phyloP scores from a whole-genome alignment of 2,797 vertebrate species.

The Arrhamphus sclerolepis region DNA sequence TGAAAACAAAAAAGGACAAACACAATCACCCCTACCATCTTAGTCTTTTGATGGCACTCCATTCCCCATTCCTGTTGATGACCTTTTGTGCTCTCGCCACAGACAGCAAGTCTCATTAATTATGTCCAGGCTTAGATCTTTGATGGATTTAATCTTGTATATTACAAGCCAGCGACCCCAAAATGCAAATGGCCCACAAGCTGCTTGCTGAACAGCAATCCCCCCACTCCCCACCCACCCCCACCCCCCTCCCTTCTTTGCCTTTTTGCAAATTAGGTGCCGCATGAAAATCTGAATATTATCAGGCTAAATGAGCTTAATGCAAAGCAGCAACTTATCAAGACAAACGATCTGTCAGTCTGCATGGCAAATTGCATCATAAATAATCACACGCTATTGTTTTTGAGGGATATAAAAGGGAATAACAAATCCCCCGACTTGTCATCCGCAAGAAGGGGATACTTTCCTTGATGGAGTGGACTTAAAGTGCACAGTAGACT shows the following conservation, averaged over 20 bases:
- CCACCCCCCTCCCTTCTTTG: conserved; percentile 26
- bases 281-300: conserved; percentile 82
- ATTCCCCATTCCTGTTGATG: conserved; percentile 55
- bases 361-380: conserved; percentile 73
- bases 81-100: conserved; percentile 66
- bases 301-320: conserved; percentile 82
- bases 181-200: conserved; percentile 76
- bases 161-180: conserved; percentile 78
- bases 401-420: conserved; percentile 77
- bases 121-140: conserved; percentile 75
- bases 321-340: conserved; percentile 81
- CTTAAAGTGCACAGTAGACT: conserved; percentile 50
- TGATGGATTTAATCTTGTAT: conserved; percentile 87
- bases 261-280: conserved; percentile 83
- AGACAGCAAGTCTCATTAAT: conserved; percentile 77
- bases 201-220: conserved; percentile 57
- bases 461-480: conserved; percentile 72
- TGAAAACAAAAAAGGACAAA: conserved; percentile 57
- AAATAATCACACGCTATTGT: conserved; percentile 80
- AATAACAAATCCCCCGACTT: conserved; percentile 78
- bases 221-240: conserved; percentile 4
- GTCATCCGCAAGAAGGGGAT: conserved; percentile 69
- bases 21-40: conserved; percentile 64
- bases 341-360: conserved; percentile 83
- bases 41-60: conserved; percentile 60